phyloP scores from a whole-genome alignment of 2,888 invertebrate genomes.

The Tipula lateralis region DNA sequence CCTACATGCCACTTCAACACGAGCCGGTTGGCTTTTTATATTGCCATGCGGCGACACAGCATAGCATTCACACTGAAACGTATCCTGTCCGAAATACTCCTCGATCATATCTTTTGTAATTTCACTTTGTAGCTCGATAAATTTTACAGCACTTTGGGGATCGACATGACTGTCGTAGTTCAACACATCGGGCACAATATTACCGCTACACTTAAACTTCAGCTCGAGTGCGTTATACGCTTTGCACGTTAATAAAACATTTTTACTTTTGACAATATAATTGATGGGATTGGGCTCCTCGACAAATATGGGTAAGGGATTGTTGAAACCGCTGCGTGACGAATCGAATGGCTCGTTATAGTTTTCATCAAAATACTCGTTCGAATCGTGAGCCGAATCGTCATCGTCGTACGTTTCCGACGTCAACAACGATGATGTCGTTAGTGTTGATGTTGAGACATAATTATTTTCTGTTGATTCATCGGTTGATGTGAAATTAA shows the following conservation, averaged over 20 bases:
- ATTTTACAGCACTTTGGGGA: slow-evolving; percentile 80
- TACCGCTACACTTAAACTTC: slow-evolving; percentile 81
- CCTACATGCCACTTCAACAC: slow-evolving; percentile 92
- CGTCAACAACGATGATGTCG: not conserved
- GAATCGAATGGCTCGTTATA: not conserved
- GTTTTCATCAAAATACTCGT: not conserved
- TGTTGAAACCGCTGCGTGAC: not conserved
- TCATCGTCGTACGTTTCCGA: not conserved
- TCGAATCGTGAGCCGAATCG: not conserved
- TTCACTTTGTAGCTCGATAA: slow-evolving; percentile 79
- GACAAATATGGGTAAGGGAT: not conserved
- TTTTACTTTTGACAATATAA: not conserved
- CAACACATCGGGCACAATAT: slow-evolving; percentile 60
- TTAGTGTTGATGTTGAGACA: not conserved
- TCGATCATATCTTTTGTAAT: slow-evolving; percentile 86
- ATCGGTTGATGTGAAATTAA: not conserved
- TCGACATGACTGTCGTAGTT: slow-evolving; percentile 79
- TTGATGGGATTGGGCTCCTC: not conserved
- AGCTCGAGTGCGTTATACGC: not conserved
- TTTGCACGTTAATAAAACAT: not conserved
- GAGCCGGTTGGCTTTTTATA: slow-evolving; percentile 81
- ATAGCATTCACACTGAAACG: slow-evolving; percentile 88
- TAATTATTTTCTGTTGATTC: not conserved
- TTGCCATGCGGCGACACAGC: slow-evolving; percentile 86
- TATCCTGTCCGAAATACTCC: slow-evolving; percentile 84